Evolutionary conservation across 2,113 vertebrate genomes (phyloP), one percentile per base, ranked within the genome.

Genomic region (Lophura nycthemera): DNA sequence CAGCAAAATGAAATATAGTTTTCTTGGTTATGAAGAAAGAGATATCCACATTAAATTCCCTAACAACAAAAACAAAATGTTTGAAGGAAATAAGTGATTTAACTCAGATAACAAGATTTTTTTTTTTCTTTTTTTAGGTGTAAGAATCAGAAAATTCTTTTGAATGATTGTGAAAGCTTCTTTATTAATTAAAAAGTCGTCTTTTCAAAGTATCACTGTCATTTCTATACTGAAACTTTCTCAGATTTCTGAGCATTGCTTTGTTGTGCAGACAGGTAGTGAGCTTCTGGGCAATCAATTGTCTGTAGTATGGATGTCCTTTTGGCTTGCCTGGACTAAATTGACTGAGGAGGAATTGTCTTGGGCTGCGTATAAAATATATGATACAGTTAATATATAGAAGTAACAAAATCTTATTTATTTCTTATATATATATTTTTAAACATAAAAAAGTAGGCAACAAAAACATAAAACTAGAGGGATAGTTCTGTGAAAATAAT

Each of bases 251-350:
- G 45, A 43, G 2, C 4, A 61, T 38, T 82, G 60, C n/a, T 4
- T 29, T 78, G 59, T 83, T 16, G 10, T 8, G 12, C 81, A 14
- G 29, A 59, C 13, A 67, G 24, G 50, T 56, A 42, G 34, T 22
- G 27, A 40, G 47, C 45, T 14, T 32, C 20, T 40, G 27, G 21
- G 34, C 81, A 83, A 60, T 47, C 8, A 67, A 10, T 71, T 74
- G 13, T 8, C 11, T 0, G 0, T 30, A 56, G 5, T 29, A 54
- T 54, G 50, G 25, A 15, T 54, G 50, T 54, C 25, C 50, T 27
- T 54, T 54, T 54, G 50, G 24, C 8, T 54, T 54, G 50, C 50
- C 50, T 54, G 14, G 50, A 25, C 50, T 29, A 54, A 14, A 14
- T 29, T 54, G 25, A 54, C 25, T 29, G 25, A 54, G 25, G 25